These are phyloP conservation scores for Mesorhabditis belari DNA, from an alignment of 2,888 invertebrate genomes.

Conservation along the genomic window DNA sequence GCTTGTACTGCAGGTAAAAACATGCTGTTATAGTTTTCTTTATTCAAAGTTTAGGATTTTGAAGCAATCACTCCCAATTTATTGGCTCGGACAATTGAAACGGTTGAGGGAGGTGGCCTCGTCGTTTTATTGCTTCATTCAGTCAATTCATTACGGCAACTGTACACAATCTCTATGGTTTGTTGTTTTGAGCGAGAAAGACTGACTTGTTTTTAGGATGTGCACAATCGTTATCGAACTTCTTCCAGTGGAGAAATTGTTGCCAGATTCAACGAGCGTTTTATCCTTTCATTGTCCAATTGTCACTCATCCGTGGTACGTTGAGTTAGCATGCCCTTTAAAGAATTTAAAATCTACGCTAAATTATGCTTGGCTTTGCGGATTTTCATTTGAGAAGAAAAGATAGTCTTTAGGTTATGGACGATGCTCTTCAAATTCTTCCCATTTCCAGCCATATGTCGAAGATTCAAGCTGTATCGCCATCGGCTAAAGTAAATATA, in stretches of 20 bases:
- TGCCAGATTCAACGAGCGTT: conserved; percentile 90
- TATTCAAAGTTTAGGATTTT: conserved; percentile 70
- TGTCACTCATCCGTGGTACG: conserved; percentile 59
- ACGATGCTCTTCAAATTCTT: conserved; percentile 82
- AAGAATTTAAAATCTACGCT: background rate
- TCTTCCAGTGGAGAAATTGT: conserved; percentile 86
- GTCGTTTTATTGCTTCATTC: conserved; percentile 75
- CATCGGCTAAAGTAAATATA: conserved; percentile 13
- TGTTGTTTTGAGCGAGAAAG: conserved; percentile 1
- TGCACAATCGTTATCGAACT: conserved; percentile 86
- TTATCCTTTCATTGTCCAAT: conserved; percentile 79
- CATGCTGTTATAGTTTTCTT: background rate
- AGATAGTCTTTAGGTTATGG: conserved; percentile 68
- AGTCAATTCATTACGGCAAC: conserved; percentile 79
- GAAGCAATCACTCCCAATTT: conserved; percentile 95
- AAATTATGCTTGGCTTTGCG: background rate
- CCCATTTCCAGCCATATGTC: conserved; percentile 84
- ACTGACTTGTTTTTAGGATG: conserved; percentile 63
- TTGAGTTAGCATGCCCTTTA: conserved; percentile 62
- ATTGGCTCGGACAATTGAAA: conserved; percentile 90
- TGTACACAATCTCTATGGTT: conserved; percentile 88
- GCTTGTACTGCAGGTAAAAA: conserved; percentile 76
- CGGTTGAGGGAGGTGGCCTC: conserved; percentile 91
- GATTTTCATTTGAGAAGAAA: conserved; percentile 28
- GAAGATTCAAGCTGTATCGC: conserved; percentile 62